Evolutionary conservation across 1,140 invertebrate species (phyloP).

Genomic region (Idris sp.): DNA sequence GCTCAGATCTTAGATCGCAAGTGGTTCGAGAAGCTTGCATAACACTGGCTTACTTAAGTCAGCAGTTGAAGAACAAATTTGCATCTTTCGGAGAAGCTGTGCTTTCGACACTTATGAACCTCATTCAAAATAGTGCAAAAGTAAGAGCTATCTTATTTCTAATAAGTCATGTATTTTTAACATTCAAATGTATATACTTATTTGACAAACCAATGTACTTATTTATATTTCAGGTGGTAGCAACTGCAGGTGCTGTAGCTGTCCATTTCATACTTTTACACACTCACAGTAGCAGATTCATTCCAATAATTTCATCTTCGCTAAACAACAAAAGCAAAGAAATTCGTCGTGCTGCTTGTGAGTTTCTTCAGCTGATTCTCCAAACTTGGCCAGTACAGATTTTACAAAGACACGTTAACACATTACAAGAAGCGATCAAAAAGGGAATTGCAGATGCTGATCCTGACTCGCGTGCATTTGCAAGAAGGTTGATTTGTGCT

Average conservation of each 20-base stretch:
- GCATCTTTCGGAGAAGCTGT: slow-evolving; percentile 91
- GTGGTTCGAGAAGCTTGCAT: slow-evolving; percentile 97
- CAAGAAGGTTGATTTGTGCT: slow-evolving; percentile 81
- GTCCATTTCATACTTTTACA: slow-evolving; percentile 93
- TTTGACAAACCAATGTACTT: neutral
- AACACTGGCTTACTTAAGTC: slow-evolving; percentile 93
- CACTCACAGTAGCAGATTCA: slow-evolving; percentile 89
- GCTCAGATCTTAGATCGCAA: slow-evolving; percentile 94
- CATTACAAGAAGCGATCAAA: slow-evolving; percentile 91
- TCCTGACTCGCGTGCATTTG: slow-evolving; percentile 87
- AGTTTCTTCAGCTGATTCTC: slow-evolving; percentile 90
- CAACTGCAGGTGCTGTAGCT: slow-evolving; percentile 91
- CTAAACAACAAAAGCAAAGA: slow-evolving; percentile 94
- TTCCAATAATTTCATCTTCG: slow-evolving; percentile 91
- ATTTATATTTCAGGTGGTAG: slow-evolving; percentile 85
- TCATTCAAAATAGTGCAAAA: slow-evolving; percentile 98
- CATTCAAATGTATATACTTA: neutral
- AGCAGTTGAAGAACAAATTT: slow-evolving; percentile 88
- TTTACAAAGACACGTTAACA: slow-evolving; percentile 88
- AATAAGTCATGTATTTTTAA: neutral
- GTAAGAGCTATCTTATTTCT: too few species aligned
- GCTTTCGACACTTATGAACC: slow-evolving; percentile 89
- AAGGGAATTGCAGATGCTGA: slow-evolving; percentile 96
- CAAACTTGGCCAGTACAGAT: slow-evolving; percentile 90
- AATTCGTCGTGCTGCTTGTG: slow-evolving; percentile 89